Base-by-base conservation (phyloP, 2,888 invertebrate species). In the Seira ritae region DNA sequence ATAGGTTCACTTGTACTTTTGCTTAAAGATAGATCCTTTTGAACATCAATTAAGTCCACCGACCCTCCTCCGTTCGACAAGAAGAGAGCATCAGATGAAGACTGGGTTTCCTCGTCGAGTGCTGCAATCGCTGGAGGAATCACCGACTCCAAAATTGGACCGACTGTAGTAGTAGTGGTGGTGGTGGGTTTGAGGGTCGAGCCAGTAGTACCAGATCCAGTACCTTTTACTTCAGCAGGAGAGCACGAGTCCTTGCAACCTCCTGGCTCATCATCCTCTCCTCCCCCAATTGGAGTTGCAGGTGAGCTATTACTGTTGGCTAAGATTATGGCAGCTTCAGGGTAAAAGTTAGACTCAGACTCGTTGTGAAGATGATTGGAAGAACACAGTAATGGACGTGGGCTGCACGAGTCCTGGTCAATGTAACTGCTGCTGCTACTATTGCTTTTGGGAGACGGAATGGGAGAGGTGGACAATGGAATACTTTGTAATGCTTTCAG, bases 401-500 rank as follows among this genome's bases (percentile, higher is more conserved):
- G 81, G 22, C 81, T 81, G 42, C 81, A 81, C 1, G 81, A 81
- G 23, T 81, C 81, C 67, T 81, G 81, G 60, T 81, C 81, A 60
- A 76, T 15, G 46, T 70, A 81, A 60, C 81, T 81, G 68, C 81
- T 62, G 24, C 23, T 72, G 69, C 77, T 72, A 60, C 77, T 70
- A 37, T 24, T 24, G 23, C 81, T 81, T 60, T 76, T 81, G 76
- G 81, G 81, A 76, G 81, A 81, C 71, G 81, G 76, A 55, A 81
- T 67, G 55, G 81, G 81, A 81, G 81, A 81, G 65, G 67, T 81
- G 65, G 81, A 81, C 75, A 75, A 23, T 60, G 81, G 81, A 81
- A 81, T 81, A 81, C 81, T 81, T 81, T 81, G 81, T 81, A 81
- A 62, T 19, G 81, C 70, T 65, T 81, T 81, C 2, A 81, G 81